A percentile compares a stretch with the other conserved stretches of the same genome.
Evolutionary conservation across 2,797 vertebrate genomes (phyloP).

Genomic region (Harpagifer antarcticus): DNA sequence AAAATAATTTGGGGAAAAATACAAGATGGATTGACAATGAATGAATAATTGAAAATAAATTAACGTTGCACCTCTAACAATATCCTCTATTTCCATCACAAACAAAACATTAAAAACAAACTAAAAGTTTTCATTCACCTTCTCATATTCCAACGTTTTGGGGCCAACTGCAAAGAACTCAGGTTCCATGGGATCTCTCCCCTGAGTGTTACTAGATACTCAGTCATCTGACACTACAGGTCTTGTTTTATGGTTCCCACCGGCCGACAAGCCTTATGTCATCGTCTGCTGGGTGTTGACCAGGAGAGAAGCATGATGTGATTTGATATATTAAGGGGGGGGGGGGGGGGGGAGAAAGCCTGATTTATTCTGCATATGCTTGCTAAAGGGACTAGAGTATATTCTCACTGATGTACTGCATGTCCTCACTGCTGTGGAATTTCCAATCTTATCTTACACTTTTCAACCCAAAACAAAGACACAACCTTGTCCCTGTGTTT

Average conservation of each 20-base stretch:
- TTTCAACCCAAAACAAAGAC: slow-evolving; percentile 26
- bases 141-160: slow-evolving; percentile 5
- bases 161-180: slow-evolving; percentile 36
- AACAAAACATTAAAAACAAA: slow-evolving; percentile 18
- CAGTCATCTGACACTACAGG: slow-evolving; percentile 55
- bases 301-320: slow-evolving; percentile 60
- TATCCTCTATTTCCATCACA: neutral
- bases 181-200: slow-evolving; percentile 43
- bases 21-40: slow-evolving; percentile 8
- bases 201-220: slow-evolving; percentile 32
- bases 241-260: slow-evolving; percentile 56
- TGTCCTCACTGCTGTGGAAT: slow-evolving; percentile 30
- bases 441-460: slow-evolving; percentile 31
- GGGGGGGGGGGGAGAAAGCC: neutral
- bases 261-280: slow-evolving; percentile 43
- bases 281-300: slow-evolving; percentile 60
- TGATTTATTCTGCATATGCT: slow-evolving; percentile 62
- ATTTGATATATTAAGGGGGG: slow-evolving; percentile 53
- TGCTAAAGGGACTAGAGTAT: neutral
- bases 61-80: neutral
- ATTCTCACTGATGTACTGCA: slow-evolving; percentile 1
- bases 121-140: neutral
- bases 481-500: neutral
- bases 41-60: too few relatives aligned
- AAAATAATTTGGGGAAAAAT: slow-evolving; percentile 17